Evolutionary conservation across 37 sponge, comb jelly and placozoan species (phyloP).

Genomic region (Hexactinellida sp.): DNA sequence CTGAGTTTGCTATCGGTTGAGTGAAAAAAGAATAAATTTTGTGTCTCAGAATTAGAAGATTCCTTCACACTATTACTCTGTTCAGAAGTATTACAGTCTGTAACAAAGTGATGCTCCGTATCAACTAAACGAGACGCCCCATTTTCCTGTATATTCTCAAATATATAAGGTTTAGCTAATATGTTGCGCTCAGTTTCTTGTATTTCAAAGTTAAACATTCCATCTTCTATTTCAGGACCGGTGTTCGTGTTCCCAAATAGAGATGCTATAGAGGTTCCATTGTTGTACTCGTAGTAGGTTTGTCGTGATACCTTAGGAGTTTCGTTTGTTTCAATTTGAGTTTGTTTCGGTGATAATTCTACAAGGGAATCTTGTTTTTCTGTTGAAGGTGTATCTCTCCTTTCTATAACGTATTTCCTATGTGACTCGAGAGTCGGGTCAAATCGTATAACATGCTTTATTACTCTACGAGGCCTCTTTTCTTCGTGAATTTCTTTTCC

Average conservation of each 20-base stretch:
- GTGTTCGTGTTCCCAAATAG: not conserved
- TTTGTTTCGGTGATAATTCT: not conserved
- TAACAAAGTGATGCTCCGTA: not conserved
- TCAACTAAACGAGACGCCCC: not conserved
- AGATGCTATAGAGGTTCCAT: not conserved
- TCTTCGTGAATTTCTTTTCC: not conserved
- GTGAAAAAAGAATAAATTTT: not conserved
- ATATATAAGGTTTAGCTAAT: not conserved
- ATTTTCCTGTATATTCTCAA: not conserved
- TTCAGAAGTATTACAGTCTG: not conserved
- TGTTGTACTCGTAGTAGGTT: not conserved
- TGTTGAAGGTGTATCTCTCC: not conserved
- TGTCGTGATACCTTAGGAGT: not conserved
- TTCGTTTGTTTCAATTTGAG: not conserved
- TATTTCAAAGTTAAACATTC: not conserved
- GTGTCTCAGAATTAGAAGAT: not conserved
- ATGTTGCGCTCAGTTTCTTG: not conserved
- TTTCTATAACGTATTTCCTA: not conserved
- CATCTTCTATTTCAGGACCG: not conserved
- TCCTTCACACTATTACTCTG: not conserved
- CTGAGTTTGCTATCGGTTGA: not conserved
- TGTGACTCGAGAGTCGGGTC: not conserved
- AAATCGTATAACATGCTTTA: not conserved
- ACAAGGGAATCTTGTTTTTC: too few species aligned
- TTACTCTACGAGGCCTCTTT: not conserved